Conservation (phyloP, 2,113 vertebrate genomes). For the Variabilichromis moorii region DNA sequence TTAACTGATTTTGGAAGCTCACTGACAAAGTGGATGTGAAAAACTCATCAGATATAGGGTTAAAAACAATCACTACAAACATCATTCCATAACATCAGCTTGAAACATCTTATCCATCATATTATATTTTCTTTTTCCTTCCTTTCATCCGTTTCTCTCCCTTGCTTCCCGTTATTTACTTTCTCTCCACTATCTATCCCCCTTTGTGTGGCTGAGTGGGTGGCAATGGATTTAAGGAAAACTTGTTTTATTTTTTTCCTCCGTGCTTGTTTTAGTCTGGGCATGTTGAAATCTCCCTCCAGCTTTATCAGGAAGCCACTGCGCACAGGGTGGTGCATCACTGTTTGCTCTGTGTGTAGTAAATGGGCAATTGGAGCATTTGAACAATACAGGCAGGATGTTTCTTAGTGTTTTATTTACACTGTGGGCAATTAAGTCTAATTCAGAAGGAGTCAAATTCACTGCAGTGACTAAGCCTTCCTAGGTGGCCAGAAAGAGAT, state of each 20-base stretch:
- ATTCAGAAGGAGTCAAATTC: not conserved
- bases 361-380: not conserved
- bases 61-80: not conserved
- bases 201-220: not conserved
- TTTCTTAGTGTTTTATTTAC: slow-evolving; percentile 17
- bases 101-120: not conserved
- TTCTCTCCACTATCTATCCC: not conserved
- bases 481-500: not conserved
- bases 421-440: not conserved
- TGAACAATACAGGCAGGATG: slow-evolving; percentile 2
- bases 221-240: not conserved
- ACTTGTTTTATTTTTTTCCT: not conserved
- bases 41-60: not conserved
- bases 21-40: not conserved
- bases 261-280: not conserved
- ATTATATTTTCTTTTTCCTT: not conserved
- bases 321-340: not conserved
- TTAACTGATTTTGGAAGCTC: not conserved
- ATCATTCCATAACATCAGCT: not conserved
- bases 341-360: slow-evolving; percentile 10
- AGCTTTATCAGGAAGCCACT: not conserved
- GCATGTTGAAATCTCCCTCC: not conserved
- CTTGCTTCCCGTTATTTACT: not conserved
- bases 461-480: not conserved
- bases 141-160: not conserved